Percentiles rank a stretch among this genome's conserved stretches.
These are phyloP conservation scores for Neopipo cinnamomea DNA, from an alignment of 2,113 vertebrate genomes.

Conservation along the genomic window DNA sequence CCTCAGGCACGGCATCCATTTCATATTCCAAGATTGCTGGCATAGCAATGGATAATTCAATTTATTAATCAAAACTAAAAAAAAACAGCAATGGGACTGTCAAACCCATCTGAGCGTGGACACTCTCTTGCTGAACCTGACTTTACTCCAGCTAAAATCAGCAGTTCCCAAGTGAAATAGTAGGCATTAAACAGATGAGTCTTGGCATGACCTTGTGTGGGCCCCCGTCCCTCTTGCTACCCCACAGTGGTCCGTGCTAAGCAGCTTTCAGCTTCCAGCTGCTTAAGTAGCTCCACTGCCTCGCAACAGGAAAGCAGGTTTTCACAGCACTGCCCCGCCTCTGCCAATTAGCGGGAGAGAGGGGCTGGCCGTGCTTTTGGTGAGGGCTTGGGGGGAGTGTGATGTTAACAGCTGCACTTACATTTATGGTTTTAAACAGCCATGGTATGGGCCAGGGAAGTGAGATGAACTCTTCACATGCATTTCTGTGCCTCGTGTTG, in stretches of 20 bases:
- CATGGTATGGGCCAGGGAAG: background rate
- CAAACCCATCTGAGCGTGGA: background rate
- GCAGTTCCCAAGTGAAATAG: background rate
- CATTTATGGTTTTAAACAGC: background rate
- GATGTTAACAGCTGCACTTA: background rate
- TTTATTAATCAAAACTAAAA: background rate
- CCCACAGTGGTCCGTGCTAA: background rate
- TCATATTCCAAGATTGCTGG: background rate
- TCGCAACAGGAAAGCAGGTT: background rate
- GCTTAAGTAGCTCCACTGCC: constrained; percentile 19
- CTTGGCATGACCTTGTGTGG: background rate
- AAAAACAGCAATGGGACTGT: background rate
- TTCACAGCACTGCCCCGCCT: background rate
- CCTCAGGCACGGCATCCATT: background rate
- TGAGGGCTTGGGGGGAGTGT: background rate
- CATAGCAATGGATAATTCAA: background rate
- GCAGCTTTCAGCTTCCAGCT: constrained; percentile 28
- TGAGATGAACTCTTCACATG: background rate
- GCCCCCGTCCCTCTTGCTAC: background rate
- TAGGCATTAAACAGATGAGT: background rate
- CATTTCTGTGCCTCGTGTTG: background rate
- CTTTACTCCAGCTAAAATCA: background rate
- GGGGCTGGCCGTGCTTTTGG: background rate
- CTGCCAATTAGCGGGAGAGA: background rate
- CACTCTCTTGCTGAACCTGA: background rate